Conservation (phyloP, 2,888 invertebrate genomes). For the Chymomyza caudatula region DNA sequence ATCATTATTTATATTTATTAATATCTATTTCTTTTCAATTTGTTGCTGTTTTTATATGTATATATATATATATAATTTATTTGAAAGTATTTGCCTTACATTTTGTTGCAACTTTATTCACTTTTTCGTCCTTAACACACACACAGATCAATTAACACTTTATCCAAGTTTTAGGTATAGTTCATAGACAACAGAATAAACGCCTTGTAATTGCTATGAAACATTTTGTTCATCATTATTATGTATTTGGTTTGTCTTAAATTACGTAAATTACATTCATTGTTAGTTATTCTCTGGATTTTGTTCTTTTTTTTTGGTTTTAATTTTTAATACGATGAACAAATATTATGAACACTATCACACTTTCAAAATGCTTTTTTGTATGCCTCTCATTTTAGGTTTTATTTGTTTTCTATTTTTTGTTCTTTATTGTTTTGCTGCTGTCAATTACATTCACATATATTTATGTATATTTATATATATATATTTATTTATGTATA, state of each 20-base stretch:
- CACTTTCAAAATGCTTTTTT: slow-evolving; percentile 71
- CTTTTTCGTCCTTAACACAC: slow-evolving; percentile 16
- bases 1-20: slow-evolving; percentile 61
- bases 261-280: slow-evolving; percentile 22
- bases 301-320: slow-evolving; percentile 13
- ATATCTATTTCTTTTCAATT: slow-evolving; percentile 31
- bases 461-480: slow-evolving; percentile 52
- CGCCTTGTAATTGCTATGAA: slow-evolving; percentile 33
- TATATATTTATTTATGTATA: slow-evolving; percentile 50
- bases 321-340: slow-evolving; percentile 56
- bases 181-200: not conserved
- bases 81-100: slow-evolving; percentile 53
- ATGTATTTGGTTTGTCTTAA: not conserved
- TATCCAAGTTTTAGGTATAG: slow-evolving; percentile 16
- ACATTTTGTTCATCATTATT: slow-evolving; percentile 24
- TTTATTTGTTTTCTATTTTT: slow-evolving; percentile 37
- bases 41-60: slow-evolving; percentile 22
- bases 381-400: slow-evolving; percentile 1
- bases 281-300: not conserved
- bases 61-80: slow-evolving; percentile 20
- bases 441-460: slow-evolving; percentile 44
- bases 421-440: slow-evolving; percentile 61
- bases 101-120: slow-evolving; percentile 25
- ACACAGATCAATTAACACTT: not conserved
- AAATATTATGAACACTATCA: slow-evolving; percentile 72